Evolutionary conservation across 1,140 invertebrate species (phyloP).

Genomic region (Chironomus tepperi): DNA sequence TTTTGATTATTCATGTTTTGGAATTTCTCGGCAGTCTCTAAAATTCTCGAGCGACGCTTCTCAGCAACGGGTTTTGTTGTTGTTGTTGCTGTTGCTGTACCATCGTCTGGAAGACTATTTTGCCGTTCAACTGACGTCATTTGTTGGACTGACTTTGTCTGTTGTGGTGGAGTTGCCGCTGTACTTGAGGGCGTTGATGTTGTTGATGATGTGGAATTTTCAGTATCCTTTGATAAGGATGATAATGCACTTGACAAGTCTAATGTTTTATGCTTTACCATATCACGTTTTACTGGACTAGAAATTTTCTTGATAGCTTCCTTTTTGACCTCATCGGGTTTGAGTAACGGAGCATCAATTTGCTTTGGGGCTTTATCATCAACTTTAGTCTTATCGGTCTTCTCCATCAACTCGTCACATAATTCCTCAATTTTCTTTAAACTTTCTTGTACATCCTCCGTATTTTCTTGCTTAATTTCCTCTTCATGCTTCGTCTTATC

Average conservation of each 20-base stretch:
- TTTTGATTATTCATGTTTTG: constrained; percentile 46
- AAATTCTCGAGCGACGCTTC: constrained; percentile 55
- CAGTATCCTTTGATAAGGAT: constrained; percentile 31
- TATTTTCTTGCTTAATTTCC: constrained; percentile 34
- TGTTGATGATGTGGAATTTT: constrained; percentile 17
- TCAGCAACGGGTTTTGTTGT: constrained; percentile 37
- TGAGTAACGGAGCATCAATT: constrained; percentile 27
- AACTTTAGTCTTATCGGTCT: constrained; percentile 29
- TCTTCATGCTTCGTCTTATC: neutral
- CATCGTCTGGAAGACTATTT: constrained; percentile 39
- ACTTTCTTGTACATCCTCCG: constrained; percentile 37
- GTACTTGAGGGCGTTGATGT: neutral
- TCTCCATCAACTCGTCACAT: constrained; percentile 36
- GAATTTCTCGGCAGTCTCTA: constrained; percentile 62
- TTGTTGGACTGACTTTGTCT: constrained; percentile 26
- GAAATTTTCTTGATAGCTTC: constrained; percentile 29
- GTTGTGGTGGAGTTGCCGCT: constrained; percentile 25
- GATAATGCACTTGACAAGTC: constrained; percentile 37
- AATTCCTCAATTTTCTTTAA: constrained; percentile 38
- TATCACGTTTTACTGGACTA: constrained; percentile 32
- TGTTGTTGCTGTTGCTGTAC: neutral
- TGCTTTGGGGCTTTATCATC: constrained; percentile 28
- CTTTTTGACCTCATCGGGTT: constrained; percentile 35
- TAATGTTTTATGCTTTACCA: constrained; percentile 37
- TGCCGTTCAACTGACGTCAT: constrained; percentile 30